Conservation (phyloP, 2,797 vertebrate species). For the Moxostoma hubbsi region DNA sequence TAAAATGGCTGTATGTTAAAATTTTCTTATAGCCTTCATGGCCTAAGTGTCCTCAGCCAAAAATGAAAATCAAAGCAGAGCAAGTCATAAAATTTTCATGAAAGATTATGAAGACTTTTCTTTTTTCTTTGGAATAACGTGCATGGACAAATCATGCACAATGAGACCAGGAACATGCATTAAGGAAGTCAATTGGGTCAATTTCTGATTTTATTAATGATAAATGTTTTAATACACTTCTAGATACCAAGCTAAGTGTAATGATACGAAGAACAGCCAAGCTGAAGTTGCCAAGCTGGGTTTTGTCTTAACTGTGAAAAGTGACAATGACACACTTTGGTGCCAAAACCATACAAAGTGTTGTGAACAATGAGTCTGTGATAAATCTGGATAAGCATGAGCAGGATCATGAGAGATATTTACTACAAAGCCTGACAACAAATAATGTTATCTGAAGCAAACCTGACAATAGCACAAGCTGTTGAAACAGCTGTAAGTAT, state of each 20-base stretch:
- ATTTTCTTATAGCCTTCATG: no score
- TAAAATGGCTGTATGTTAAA: no score
- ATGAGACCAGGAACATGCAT: no score
- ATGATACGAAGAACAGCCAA: constrained; percentile 3
- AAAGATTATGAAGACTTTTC: no score
- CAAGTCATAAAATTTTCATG: no score
- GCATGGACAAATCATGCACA: no score
- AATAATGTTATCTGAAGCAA: constrained; percentile 45
- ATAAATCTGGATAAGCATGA: constrained; percentile 44
- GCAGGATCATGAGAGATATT: constrained; percentile 40
- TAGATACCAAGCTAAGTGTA: neutral
- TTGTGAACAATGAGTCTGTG: constrained; percentile 37
- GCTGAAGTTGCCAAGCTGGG: constrained; percentile 2
- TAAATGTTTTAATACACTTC: no score
- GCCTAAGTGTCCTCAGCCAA: no score
- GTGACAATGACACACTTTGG: constrained; percentile 1
- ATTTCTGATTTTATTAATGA: no score
- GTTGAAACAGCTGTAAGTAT: constrained; percentile 22
- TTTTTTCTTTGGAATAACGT: no score
- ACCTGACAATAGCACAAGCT: constrained; percentile 41
- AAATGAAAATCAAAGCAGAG: no score
- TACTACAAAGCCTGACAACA: constrained; percentile 43
- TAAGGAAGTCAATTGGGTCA: no score
- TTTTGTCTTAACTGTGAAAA: neutral
- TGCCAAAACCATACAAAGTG: constrained; percentile 36